phyloP scores from a whole-genome alignment of 2,888 invertebrate genomes.

The Phytoseiulus persimilis region DNA sequence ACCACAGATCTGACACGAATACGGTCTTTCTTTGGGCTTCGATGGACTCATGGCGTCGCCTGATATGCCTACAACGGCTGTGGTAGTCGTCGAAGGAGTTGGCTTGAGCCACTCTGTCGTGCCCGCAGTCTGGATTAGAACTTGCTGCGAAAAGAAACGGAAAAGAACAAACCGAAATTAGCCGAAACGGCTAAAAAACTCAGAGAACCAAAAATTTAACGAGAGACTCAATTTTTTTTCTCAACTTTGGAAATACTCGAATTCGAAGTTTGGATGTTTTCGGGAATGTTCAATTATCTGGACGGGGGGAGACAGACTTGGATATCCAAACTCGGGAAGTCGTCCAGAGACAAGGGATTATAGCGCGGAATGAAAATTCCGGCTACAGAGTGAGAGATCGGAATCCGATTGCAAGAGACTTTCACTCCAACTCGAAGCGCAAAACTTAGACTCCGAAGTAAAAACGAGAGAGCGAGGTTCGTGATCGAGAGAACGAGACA shows the following conservation, averaged over 20 bases:
- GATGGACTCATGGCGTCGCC: slow-evolving; percentile 39
- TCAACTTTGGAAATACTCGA: neutral
- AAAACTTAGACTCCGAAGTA: neutral
- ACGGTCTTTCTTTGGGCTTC: slow-evolving; percentile 39
- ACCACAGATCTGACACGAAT: slow-evolving; percentile 39
- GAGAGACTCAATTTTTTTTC: neutral
- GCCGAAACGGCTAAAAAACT: slow-evolving; percentile 5
- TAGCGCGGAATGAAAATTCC: neutral
- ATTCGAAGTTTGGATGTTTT: neutral
- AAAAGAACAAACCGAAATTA: slow-evolving; percentile 5
- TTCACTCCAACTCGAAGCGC: neutral
- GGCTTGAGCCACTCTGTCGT: slow-evolving; percentile 11
- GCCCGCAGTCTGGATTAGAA: slow-evolving; percentile 38
- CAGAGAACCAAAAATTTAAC: slow-evolving; percentile 5
- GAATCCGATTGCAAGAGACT: neutral
- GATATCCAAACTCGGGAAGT: neutral
- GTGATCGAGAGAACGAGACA: neutral
- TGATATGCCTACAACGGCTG: slow-evolving; percentile 10
- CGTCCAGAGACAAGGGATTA: neutral
- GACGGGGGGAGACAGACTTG: neutral
- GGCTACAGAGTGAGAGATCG: neutral
- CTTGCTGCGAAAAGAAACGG: slow-evolving; percentile 37
- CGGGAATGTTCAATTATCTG: neutral
- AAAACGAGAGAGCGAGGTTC: neutral
- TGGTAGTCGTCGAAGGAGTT: slow-evolving; percentile 23